These are phyloP conservation scores for Craterocephalus amniculus DNA, from an alignment of 2,797 vertebrate species.

Conservation along the genomic window DNA sequence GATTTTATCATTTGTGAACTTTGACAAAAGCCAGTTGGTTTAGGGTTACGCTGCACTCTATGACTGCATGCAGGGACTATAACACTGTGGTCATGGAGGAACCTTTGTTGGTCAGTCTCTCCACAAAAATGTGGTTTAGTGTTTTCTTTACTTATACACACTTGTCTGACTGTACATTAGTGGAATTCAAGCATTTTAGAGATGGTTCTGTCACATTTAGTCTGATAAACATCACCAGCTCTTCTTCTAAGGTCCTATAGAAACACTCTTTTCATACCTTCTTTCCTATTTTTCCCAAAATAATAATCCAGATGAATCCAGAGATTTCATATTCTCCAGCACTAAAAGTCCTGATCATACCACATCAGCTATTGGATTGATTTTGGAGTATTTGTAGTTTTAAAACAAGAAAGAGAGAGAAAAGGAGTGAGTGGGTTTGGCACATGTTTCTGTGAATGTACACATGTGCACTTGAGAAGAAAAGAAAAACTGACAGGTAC, in stretches of 20 bases:
- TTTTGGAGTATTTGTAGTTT: not conserved
- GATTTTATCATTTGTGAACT: not conserved
- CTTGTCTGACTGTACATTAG: not conserved
- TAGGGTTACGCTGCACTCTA: not conserved
- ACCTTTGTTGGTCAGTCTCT: not conserved
- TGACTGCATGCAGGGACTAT: not conserved
- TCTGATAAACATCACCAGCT: not conserved
- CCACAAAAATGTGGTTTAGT: not conserved
- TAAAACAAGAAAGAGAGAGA: not conserved
- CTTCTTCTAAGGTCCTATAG: not conserved
- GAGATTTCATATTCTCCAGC: not conserved
- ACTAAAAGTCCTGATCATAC: not conserved
- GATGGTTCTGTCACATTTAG: not conserved
- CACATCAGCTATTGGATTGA: not conserved
- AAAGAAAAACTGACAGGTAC: conserved; percentile 14
- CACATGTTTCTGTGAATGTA: conserved; percentile 17
- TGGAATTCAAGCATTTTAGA: not conserved
- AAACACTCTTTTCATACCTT: not conserved
- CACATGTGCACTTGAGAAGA: conserved; percentile 7
- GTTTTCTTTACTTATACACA: not conserved
- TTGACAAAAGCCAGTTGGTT: not conserved
- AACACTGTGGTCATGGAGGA: not conserved
- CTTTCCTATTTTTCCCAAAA: not conserved
- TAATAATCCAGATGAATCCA: not conserved
- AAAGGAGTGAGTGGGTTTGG: not conserved